Percentiles rank a stretch among this genome's conserved stretches.
These are phyloP conservation scores for Eurystomus glaucurus DNA, from an alignment of 2,797 vertebrate species.

Conservation along the genomic window DNA sequence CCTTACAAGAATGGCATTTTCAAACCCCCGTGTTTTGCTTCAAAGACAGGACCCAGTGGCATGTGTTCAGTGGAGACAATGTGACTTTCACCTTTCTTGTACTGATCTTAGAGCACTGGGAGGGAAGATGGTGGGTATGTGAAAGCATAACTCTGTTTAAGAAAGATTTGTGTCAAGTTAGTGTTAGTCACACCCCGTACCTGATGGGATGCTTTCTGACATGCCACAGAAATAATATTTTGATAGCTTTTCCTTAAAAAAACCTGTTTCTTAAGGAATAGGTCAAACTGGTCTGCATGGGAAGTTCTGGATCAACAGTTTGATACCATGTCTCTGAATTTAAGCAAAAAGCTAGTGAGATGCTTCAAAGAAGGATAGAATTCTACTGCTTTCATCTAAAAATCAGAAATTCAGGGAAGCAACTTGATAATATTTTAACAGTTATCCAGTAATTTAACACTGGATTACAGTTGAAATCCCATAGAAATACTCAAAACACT, in stretches of 20 bases:
- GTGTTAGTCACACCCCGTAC: not conserved
- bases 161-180: not conserved
- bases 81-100: not conserved
- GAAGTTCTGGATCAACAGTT: not conserved
- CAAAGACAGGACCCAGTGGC: not conserved
- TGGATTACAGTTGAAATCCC: constrained; percentile 51
- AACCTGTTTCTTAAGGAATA: not conserved
- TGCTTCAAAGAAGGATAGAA: not conserved
- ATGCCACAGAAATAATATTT: not conserved
- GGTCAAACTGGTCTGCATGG: not conserved
- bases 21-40: not conserved
- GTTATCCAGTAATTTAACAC: constrained; percentile 20
- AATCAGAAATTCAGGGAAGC: not conserved
- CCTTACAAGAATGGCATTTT: not conserved
- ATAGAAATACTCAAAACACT: not conserved
- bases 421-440: constrained; percentile 3
- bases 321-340: not conserved
- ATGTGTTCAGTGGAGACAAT: not conserved
- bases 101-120: accelerated
- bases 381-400: not conserved
- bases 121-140: not conserved
- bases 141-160: not conserved
- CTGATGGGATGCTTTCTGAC: not conserved
- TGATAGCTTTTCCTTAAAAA: not conserved
- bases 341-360: constrained; percentile 29